Conservation (phyloP, 2,113 vertebrate genomes). For the Cyphomyrus plagiostoma region DNA sequence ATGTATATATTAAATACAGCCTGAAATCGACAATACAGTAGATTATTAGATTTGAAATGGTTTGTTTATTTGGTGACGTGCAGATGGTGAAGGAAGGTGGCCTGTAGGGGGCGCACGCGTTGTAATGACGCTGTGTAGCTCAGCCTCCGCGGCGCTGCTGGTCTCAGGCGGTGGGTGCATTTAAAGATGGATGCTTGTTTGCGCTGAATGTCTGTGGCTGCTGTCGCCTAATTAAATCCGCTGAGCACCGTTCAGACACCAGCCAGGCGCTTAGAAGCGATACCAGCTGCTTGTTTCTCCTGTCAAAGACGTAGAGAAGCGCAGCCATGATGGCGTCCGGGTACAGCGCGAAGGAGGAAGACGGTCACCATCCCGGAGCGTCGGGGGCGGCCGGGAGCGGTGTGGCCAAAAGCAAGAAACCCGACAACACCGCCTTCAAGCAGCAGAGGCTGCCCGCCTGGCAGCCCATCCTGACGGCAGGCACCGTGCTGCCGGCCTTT, state of each 20-base stretch:
- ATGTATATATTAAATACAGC: background rate
- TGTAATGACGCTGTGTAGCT: background rate
- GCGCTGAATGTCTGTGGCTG: background rate
- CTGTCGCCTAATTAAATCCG: background rate
- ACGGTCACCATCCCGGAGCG: conserved; percentile 53
- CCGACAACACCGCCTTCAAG: conserved; percentile 93
- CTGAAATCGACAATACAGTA: background rate
- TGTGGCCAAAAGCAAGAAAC: conserved; percentile 73
- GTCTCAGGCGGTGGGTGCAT: background rate
- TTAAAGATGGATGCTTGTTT: background rate
- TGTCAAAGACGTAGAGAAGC: background rate
- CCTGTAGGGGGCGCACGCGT: background rate
- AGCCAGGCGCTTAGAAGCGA: background rate
- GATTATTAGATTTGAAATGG: background rate
- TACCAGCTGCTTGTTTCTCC: background rate
- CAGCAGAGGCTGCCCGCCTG: conserved; percentile 91
- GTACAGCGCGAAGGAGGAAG: conserved; percentile 84
- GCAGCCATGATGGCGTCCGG: conserved; percentile 75
- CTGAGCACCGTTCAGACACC: background rate
- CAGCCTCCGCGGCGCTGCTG: background rate
- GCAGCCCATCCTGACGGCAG: conserved; percentile 92
- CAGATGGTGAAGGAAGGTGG: background rate
- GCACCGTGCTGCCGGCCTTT: conserved; percentile 88
- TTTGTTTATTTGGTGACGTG: background rate
- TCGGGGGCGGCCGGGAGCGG: conserved; percentile 38